Evolutionary conservation across 2,888 invertebrate genomes (phyloP).

Genomic region (Phaedon cochleariae): DNA sequence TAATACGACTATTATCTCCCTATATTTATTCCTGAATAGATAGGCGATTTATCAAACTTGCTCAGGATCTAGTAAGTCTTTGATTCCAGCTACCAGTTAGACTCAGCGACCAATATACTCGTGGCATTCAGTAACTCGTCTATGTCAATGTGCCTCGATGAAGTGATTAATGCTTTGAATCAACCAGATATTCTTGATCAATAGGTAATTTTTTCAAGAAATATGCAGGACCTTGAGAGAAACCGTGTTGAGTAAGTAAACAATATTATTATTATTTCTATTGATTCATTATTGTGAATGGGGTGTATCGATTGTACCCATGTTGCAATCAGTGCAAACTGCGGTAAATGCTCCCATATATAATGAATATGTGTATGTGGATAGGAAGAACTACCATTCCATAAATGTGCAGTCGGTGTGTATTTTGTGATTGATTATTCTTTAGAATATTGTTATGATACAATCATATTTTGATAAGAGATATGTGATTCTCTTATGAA

Average conservation of each 20-base stretch:
- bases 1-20: too few relatives aligned
- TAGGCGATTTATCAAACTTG: too few relatives aligned
- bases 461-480: neutral
- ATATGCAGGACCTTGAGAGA: conserved; percentile 1
- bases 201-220: neutral
- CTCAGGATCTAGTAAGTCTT: too few relatives aligned
- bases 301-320: conserved; percentile 14
- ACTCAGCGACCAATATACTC: too few relatives aligned
- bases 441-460: neutral
- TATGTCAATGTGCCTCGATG: neutral
- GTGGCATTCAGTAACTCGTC: conserved; percentile 2
- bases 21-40: too few relatives aligned
- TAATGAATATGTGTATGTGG: conserved; percentile 3
- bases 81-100: too few relatives aligned
- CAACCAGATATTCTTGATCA: neutral
- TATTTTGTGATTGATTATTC: neutral
- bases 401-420: conserved; percentile 8
- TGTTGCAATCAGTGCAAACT: conserved; percentile 3
- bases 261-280: too few relatives aligned
- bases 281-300: neutral
- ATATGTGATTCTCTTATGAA: neutral
- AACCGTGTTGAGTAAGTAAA: neutral
- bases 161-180: neutral
- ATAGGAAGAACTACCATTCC: too few relatives aligned
- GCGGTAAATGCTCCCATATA: neutral